Evolutionary conservation across 2,888 invertebrate species (phyloP), one percentile per base, ranked within the genome.

Genomic region (Luffia ferchaultella): DNA sequence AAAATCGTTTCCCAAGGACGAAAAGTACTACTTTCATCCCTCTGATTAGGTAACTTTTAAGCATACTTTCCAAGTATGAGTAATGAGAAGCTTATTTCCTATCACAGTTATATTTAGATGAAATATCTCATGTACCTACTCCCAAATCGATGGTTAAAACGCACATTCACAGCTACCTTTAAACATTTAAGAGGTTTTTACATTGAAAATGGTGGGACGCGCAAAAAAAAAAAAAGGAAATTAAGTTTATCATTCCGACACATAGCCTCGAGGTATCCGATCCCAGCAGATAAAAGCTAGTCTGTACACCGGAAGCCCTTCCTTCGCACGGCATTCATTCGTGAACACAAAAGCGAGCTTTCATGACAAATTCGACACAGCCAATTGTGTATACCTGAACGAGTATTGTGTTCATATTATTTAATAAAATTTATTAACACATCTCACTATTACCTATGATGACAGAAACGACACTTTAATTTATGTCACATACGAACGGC

Each of bases 351-450:
- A 62, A 55, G 57, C 60, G 64, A 64, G 69, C 69, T 73, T 71
- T 68, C 76, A 76, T 76, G 79, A 82, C 83, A 82, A 82, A 83
- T 83, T 80, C 78, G 77, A 75, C 70, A 66, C 72, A 66, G 66
- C 59, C 68, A 64, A 73, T 77, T 73, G 73, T 75, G 62, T 62
- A 62, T 60, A 59, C 62, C 12, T 30, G 5, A 3, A 45, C 45
- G 16, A 12, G 12, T 48, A 41, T 50, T 50, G 50, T 50, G n/a
- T 2, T 17, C 48, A 57, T 61, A 66, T 65, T 67, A 65, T 76
- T 76, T 73, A 72, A 79, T 79, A 73, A 75, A 78, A 78, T 80
- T 78, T 80, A 79, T 77, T 77, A 76, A 76, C 62, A 64, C 62
- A 53, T 60, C 60, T 58, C 57, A 58, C 52, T 59, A 53, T 51